phyloP scores from a whole-genome alignment of 2,888 invertebrate genomes.

The Erebia epiphron region DNA sequence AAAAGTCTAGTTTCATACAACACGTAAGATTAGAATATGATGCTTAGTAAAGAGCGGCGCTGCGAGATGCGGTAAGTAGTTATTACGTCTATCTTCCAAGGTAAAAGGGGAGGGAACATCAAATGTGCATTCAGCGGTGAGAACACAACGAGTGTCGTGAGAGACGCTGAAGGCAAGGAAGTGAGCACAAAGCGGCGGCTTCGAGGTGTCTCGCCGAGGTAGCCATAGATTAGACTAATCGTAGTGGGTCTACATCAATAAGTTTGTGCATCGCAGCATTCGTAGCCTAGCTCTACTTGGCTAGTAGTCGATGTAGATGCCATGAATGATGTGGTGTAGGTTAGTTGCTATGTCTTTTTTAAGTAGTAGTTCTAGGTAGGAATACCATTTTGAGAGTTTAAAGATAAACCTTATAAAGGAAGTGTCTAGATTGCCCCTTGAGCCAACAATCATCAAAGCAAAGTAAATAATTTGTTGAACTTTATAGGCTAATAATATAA shows the following conservation, averaged over 20 bases:
- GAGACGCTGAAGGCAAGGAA: slow-evolving; percentile 57
- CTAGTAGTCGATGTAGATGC: no score
- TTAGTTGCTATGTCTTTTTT: no score
- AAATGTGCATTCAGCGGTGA: slow-evolving; percentile 61
- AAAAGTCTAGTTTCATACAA: not conserved
- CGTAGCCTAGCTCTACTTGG: not conserved
- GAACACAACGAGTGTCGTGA: slow-evolving; percentile 52
- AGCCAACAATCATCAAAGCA: no score
- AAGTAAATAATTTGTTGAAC: no score
- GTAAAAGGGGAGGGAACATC: slow-evolving; percentile 46
- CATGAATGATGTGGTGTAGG: no score
- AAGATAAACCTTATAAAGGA: no score
- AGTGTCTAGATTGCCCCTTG: no score
- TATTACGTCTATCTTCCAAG: slow-evolving; percentile 38
- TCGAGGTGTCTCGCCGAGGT: slow-evolving; percentile 54
- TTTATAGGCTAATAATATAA: no score
- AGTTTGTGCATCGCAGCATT: not conserved
- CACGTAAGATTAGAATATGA: slow-evolving; percentile 2
- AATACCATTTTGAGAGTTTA: no score
- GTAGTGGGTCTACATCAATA: slow-evolving; percentile 28
- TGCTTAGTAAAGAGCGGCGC: slow-evolving; percentile 27
- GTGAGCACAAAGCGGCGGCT: slow-evolving; percentile 62
- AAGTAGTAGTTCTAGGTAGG: no score
- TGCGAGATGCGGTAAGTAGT: slow-evolving; percentile 35
- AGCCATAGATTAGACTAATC: slow-evolving; percentile 36